Evolutionary conservation across 2,113 vertebrate genomes (phyloP).

Genomic region (Mobula birostris): DNA sequence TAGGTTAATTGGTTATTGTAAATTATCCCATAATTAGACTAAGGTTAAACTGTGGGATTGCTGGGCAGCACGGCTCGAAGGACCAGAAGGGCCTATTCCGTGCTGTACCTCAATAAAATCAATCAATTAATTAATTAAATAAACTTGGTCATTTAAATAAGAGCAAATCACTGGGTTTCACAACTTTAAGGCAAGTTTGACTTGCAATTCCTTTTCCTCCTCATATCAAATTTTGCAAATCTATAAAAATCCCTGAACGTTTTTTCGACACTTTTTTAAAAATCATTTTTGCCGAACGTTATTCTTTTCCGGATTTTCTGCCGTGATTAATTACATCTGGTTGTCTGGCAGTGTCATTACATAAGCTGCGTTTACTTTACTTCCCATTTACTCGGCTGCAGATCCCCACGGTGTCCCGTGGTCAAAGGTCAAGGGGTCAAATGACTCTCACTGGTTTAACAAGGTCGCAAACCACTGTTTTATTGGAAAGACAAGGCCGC

Average conservation of each 20-base stretch:
- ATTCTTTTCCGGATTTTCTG: not conserved
- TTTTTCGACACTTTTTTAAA: not conserved
- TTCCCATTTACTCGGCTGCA: not conserved
- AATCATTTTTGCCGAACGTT: not conserved
- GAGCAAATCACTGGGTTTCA: not conserved
- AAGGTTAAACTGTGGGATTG: too few relatives aligned
- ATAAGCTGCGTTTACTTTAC: slow-evolving; percentile 25
- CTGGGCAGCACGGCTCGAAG: too few relatives aligned
- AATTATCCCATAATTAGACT: too few relatives aligned
- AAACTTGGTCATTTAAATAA: not conserved
- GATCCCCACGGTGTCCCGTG: not conserved
- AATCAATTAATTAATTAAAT: not conserved
- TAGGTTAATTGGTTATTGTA: too few relatives aligned
- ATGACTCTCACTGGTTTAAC: not conserved
- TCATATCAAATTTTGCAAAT: not conserved
- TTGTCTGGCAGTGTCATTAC: not conserved
- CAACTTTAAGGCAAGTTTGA: not conserved
- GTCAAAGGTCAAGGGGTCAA: not conserved
- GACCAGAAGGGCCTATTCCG: too few relatives aligned
- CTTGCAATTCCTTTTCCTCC: not conserved
- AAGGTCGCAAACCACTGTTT: not conserved
- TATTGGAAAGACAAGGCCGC: not conserved
- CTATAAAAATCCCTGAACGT: not conserved
- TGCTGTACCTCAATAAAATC: not conserved
- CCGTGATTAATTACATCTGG: not conserved